A percentile compares a stretch with the other conserved stretches of the same genome.
These are phyloP conservation scores for Limnephilus marmoratus DNA, from an alignment of 2,888 invertebrate species.

Conservation along the genomic window DNA sequence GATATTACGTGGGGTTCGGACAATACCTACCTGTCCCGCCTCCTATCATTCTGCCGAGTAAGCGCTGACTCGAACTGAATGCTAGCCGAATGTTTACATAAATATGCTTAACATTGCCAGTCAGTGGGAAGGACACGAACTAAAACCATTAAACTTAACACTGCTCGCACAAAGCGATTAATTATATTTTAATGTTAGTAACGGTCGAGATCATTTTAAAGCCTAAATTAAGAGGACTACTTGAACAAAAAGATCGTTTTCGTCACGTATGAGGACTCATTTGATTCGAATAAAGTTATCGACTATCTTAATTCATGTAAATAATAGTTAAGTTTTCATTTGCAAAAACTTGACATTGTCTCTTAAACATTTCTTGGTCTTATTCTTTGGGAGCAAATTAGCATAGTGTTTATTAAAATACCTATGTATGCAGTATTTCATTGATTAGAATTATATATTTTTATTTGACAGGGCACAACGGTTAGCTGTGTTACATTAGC, in stretches of 20 bases:
- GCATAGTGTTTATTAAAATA: too few relatives aligned
- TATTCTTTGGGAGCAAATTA: too few relatives aligned
- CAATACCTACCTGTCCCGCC: constrained; percentile 7
- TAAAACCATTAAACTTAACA: constrained; percentile 6
- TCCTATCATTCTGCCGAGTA: background rate
- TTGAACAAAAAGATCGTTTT: too few relatives aligned
- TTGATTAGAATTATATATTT: too few relatives aligned
- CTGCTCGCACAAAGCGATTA: background rate
- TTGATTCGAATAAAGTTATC: background rate
- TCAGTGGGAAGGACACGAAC: background rate
- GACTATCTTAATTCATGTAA: background rate
- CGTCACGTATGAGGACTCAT: too few relatives aligned
- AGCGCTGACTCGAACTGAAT: constrained; percentile 28
- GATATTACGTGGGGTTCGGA: constrained; percentile 8
- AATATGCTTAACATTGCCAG: constrained; percentile 11
- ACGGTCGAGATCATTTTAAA: background rate
- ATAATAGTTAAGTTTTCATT: background rate
- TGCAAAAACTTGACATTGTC: background rate
- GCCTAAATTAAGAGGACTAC: background rate
- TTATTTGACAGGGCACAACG: too few relatives aligned
- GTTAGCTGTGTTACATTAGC: too few relatives aligned
- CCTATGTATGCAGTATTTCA: too few relatives aligned
- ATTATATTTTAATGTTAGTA: background rate
- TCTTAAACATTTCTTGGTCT: background rate
- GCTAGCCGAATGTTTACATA: constrained; percentile 21